Evolutionary conservation across 2,888 invertebrate species (phyloP).

Genomic region (Synergus japonicus): DNA sequence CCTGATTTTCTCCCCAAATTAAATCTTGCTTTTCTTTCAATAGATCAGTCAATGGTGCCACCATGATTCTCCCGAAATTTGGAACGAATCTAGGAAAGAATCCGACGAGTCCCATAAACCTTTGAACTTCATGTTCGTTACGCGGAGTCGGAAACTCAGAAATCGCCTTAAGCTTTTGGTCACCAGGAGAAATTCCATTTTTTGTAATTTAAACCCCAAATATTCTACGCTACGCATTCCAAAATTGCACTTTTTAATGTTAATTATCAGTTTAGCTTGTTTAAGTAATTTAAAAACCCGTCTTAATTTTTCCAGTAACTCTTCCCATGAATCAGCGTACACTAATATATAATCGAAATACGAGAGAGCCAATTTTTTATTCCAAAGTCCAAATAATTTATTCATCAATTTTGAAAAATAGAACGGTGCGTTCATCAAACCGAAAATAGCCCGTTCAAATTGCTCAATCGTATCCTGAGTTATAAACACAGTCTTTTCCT

Average conservation of each 20-base stretch:
- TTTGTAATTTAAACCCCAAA: constrained; percentile 55
- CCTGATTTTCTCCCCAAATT: no score
- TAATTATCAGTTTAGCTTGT: background rate
- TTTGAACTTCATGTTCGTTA: background rate
- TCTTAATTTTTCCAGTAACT: constrained; percentile 56
- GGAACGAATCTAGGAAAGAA: background rate
- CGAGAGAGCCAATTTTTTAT: background rate
- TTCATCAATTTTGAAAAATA: background rate
- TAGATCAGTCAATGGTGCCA: no score
- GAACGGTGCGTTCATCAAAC: background rate
- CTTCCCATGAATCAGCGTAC: background rate
- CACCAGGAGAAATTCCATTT: constrained; percentile 47
- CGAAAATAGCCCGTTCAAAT: constrained; percentile 11
- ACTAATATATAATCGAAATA: background rate
- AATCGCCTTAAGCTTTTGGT: constrained; percentile 55
- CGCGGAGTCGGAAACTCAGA: constrained; percentile 33
- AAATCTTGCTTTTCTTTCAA: no score
- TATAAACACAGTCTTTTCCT: constrained; percentile 8
- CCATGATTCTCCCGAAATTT: no score
- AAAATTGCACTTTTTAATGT: background rate
- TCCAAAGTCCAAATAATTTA: background rate
- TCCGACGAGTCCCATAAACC: background rate
- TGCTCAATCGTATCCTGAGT: background rate
- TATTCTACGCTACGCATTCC: constrained; percentile 12
- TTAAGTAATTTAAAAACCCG: background rate